Evolutionary conservation across 2,113 vertebrate genomes (phyloP), one percentile per base, ranked within the genome.

Genomic region (Camelus bactrianus): DNA sequence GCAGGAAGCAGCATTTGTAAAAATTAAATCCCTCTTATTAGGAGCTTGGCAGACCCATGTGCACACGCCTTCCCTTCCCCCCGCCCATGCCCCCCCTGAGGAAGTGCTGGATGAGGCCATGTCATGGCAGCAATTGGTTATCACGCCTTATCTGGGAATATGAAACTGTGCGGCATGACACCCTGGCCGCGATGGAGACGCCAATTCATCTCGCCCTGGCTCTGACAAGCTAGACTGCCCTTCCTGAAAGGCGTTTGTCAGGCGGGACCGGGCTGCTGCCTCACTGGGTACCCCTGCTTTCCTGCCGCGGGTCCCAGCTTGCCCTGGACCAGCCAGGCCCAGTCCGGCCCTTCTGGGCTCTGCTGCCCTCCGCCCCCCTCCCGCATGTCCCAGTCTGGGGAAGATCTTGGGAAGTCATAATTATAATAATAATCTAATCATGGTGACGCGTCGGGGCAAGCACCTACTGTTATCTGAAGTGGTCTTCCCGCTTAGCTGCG

Each of bases 161-260:
- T 99, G 99, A 99, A 99, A 99, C 99, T 98, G 98, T 98, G 98
- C 98, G 98, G 99, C 98, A 98, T 99, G 99, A 99, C 99, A 99
- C 99, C 99, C 99, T 94, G 98, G 99, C 99, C 98, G 97, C 99
- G 98, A 99, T 98, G 99, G 99, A 99, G 99, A 99, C 99, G 98
- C 99, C 99, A 99, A 99, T 99, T 99, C 99, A 99, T 99, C 99
- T 99, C 98, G 98, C 98, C 99, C 84, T 60, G 98, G 98, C 99
- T 99, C 99, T 99, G 99, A 99, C 99, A 99, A 99, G 99, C 99
- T 99, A 99, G 99, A 99, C 99, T 99, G 99, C 99, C 99, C 99
- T 99, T 99, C 99, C 99, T 99, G 99, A 99, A 99, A 99, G 99
- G 99, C 99, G 99, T 99, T 99, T 98, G 99, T 99, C 99, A 99